A percentile compares a stretch with the other conserved stretches of the same genome.
Evolutionary conservation across 2,797 vertebrate genomes (phyloP).

Genomic region (Leptoclinus maculatus): DNA sequence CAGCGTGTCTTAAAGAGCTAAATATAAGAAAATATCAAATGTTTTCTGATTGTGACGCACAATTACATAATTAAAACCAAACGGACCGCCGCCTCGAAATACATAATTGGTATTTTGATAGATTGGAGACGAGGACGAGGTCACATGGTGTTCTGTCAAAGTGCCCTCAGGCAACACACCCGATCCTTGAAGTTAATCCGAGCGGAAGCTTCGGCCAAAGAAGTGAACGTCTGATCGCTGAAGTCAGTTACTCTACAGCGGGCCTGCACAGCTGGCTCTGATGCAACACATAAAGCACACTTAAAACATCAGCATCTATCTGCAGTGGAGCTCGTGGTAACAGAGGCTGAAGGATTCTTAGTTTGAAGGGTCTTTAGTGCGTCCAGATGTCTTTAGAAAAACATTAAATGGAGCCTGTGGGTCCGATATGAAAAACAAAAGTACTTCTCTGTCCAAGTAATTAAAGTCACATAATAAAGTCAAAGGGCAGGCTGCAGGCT

Average conservation of each 20-base stretch:
- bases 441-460: background rate
- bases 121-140: background rate
- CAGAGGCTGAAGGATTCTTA: background rate
- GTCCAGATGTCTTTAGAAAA: background rate
- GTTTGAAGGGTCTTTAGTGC: background rate
- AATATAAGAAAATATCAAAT: background rate
- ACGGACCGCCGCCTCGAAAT: background rate
- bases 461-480: slow-evolving; percentile 25
- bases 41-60: background rate
- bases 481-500: background rate
- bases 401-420: background rate
- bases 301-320: background rate
- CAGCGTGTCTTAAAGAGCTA: too few relatives aligned
- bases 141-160: background rate
- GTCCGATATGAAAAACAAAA: background rate
- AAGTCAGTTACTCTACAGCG: background rate
- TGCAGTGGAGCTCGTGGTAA: slow-evolving; percentile 9
- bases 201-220: background rate
- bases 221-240: background rate
- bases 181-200: slow-evolving; percentile 1
- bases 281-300: background rate
- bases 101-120: background rate
- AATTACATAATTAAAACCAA: slow-evolving; percentile 12
- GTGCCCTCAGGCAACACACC: slow-evolving; percentile 22
- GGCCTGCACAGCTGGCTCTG: slow-evolving; percentile 1